Conservation (phyloP, 1,140 invertebrate species). For the Brachystomella parvula region DNA sequence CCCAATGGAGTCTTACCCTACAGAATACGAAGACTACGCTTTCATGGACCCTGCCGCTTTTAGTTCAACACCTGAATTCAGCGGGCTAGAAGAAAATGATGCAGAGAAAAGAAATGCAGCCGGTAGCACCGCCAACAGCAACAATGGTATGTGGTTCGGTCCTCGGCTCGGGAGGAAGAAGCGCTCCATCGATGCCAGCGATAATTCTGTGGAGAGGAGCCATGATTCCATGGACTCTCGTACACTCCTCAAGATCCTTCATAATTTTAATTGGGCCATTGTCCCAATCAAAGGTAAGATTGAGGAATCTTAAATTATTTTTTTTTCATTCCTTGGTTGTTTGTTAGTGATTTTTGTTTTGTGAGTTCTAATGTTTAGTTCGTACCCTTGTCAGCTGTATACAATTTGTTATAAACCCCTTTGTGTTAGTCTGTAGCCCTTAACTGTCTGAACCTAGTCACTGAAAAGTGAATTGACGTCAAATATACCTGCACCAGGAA, state of each 20-base stretch:
- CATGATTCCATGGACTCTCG: constrained; percentile 26
- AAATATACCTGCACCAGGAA: too few relatives aligned
- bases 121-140: background rate
- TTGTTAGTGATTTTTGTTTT: background rate
- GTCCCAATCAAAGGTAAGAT: constrained; percentile 34
- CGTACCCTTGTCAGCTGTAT: background rate
- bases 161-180: constrained; percentile 35
- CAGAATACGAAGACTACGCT: constrained; percentile 33
- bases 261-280: constrained; percentile 37
- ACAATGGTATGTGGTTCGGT: constrained; percentile 37
- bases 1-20: constrained; percentile 19
- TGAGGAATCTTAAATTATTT: background rate
- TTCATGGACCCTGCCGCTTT: background rate
- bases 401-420: background rate
- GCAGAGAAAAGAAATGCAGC: constrained; percentile 25
- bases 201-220: constrained; percentile 1
- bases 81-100: constrained; percentile 12
- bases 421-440: background rate
- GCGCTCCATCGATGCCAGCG: constrained; percentile 21
- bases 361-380: background rate
- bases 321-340: background rate
- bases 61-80: background rate
- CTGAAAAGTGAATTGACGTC: too few relatives aligned
- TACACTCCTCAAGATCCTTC: constrained; percentile 34
- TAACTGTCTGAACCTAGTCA: background rate